Conservation (phyloP, 2,888 invertebrate species). For the Homarus gammarus region DNA sequence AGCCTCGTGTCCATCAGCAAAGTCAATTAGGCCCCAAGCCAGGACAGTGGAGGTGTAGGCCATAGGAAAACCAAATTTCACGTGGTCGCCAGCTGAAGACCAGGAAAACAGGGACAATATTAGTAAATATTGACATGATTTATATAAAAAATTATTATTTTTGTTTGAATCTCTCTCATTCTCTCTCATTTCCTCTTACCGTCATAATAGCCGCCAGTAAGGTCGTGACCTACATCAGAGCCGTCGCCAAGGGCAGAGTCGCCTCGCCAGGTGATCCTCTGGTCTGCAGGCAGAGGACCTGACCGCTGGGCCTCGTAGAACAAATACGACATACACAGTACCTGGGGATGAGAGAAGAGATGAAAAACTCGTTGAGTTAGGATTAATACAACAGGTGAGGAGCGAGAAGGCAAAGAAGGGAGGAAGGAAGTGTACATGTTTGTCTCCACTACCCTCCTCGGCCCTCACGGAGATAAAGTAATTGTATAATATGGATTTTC, state of each 20-base stretch:
- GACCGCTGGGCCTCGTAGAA: constrained; percentile 77
- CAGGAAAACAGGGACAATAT: background rate
- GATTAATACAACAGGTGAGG: too few species aligned
- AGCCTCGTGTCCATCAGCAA: background rate
- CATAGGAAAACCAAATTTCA: constrained; percentile 75
- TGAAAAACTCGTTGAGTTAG: too few species aligned
- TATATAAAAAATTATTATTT: too few species aligned
- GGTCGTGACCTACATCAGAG: constrained; percentile 82
- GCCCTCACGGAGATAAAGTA: too few species aligned
- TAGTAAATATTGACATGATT: too few species aligned
- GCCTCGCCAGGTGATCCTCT: constrained; percentile 82
- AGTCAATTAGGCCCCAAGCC: constrained; percentile 65
- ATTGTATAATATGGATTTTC: too few species aligned
- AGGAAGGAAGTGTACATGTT: too few species aligned
- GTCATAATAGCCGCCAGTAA: constrained; percentile 75
- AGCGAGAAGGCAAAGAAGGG: too few species aligned
- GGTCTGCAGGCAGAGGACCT: constrained; percentile 80
- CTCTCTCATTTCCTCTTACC: constrained; percentile 79
- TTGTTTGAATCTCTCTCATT: too few species aligned
- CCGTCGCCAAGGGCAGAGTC: constrained; percentile 82
- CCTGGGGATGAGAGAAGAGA: constrained; percentile 32
- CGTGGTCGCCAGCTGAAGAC: constrained; percentile 68
- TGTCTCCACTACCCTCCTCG: too few species aligned
- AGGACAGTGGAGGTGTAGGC: constrained; percentile 63
- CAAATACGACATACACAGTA: constrained; percentile 73